These are phyloP conservation scores for Montipora cactus DNA, from an alignment of 64 coral and sea anemone species.

Conservation along the genomic window DNA sequence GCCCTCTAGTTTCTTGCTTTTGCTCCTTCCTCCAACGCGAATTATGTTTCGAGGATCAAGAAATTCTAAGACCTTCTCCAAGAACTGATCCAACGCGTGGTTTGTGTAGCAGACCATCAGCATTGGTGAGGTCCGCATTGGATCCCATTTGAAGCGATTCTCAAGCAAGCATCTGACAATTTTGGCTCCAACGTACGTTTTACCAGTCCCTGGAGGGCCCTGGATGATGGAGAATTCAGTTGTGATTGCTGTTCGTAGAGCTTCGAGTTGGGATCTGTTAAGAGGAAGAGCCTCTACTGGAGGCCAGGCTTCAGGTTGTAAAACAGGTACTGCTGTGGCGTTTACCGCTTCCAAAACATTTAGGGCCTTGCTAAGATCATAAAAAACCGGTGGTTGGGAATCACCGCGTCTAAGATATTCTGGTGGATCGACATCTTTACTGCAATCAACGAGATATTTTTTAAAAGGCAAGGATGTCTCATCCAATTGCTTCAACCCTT, in stretches of 20 bases:
- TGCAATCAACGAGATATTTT: slow-evolving; percentile 23
- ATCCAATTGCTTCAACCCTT: slow-evolving; percentile 62
- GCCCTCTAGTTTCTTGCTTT: slow-evolving; percentile 30
- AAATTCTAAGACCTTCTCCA: slow-evolving; percentile 61
- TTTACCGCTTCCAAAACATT: neutral
- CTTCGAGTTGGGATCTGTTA: slow-evolving; percentile 80
- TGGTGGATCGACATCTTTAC: slow-evolving; percentile 42
- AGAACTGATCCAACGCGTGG: slow-evolving; percentile 67
- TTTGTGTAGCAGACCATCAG: slow-evolving; percentile 73
- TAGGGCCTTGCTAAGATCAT: slow-evolving; percentile 57
- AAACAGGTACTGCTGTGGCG: slow-evolving; percentile 46
- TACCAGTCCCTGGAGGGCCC: slow-evolving; percentile 93
- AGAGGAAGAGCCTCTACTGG: slow-evolving; percentile 44
- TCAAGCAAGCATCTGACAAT: slow-evolving; percentile 64
- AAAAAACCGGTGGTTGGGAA: slow-evolving; percentile 4
- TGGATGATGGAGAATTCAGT: slow-evolving; percentile 93
- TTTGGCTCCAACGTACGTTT: slow-evolving; percentile 88
- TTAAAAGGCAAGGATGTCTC: slow-evolving; percentile 57
- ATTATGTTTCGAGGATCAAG: neutral
- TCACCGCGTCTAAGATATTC: slow-evolving; percentile 36
- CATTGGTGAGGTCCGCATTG: slow-evolving; percentile 7
- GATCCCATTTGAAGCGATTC: slow-evolving; percentile 32
- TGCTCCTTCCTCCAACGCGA: slow-evolving; percentile 57
- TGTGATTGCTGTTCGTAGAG: slow-evolving; percentile 83
- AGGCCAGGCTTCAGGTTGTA: slow-evolving; percentile 65